Percentiles rank a stretch among this genome's conserved stretches.
Conservation (phyloP, 2,888 invertebrate species). For the Mesorhabditis belari region DNA sequence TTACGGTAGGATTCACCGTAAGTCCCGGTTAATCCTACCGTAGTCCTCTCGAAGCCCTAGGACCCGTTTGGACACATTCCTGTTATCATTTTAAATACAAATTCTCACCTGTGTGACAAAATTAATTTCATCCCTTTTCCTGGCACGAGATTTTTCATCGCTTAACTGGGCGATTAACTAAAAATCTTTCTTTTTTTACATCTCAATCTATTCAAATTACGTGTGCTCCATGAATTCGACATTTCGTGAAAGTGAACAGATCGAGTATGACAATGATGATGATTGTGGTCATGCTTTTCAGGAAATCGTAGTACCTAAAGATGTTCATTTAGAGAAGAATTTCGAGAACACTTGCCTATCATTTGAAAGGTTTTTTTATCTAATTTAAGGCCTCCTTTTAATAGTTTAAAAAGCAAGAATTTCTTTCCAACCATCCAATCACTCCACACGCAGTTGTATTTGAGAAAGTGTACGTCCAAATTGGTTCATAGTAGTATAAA, state of each 20-base stretch:
- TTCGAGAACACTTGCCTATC: too few relatives aligned
- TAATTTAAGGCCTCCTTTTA: too few relatives aligned
- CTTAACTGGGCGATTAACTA: neutral
- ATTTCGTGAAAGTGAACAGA: neutral
- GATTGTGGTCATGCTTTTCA: neutral
- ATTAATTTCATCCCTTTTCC: neutral
- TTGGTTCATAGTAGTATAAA: neutral
- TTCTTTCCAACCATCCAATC: neutral
- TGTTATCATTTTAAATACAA: too few relatives aligned
- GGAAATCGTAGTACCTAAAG: neutral
- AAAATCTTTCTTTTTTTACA: neutral
- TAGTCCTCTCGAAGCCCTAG: neutral
- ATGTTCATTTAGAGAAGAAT: too few relatives aligned
- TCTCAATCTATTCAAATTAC: neutral
- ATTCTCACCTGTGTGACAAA: neutral
- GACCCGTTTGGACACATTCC: too few relatives aligned
- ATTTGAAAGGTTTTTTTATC: too few relatives aligned
- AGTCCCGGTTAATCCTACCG: too few relatives aligned
- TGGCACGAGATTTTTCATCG: neutral
- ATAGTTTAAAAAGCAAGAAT: too few relatives aligned
- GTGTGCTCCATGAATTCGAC: neutral
- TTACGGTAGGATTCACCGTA: too few relatives aligned
- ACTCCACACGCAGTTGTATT: neutral
- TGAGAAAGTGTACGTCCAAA: neutral
- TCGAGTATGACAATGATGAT: neutral